A percentile compares a stretch with the other conserved stretches of the same genome.
phyloP scores from a whole-genome alignment of 2,113 vertebrate species.

The Megaceryle torquata region DNA sequence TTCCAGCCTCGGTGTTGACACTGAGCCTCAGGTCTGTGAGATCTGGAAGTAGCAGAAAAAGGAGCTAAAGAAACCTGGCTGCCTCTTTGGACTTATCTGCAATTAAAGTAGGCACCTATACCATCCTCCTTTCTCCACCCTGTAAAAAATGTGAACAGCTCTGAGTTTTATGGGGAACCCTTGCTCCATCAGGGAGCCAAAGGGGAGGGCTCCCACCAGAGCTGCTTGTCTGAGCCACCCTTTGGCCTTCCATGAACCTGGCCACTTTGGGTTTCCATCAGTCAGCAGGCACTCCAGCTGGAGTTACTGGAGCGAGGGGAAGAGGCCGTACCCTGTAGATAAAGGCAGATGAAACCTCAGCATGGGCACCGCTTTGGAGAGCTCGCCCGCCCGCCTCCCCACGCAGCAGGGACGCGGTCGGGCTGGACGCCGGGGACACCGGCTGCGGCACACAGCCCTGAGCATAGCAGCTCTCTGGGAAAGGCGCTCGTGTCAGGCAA shows the following conservation, averaged over 20 bases:
- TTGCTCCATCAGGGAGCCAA: neutral
- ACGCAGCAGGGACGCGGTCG: accelerated
- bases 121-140: neutral
- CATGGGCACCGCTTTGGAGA: accelerated
- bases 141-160: neutral
- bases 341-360: neutral
- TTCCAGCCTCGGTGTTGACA: accelerated
- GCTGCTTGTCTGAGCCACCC: neutral
- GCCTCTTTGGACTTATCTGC: neutral
- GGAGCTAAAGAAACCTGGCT: neutral
- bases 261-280: neutral
- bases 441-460: neutral
- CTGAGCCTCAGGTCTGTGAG: neutral
- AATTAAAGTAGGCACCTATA: neutral
- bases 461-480: neutral
- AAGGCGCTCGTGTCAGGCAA: accelerated
- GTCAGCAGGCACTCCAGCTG: neutral
- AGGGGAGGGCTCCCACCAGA: neutral
- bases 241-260: neutral
- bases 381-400: accelerated
- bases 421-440: accelerated
- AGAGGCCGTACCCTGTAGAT: neutral
- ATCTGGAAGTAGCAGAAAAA: neutral
- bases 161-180: neutral
- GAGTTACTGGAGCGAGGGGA: neutral